Evolutionary conservation across 2,888 invertebrate genomes (phyloP).

Genomic region (Invenusta paracnida): DNA sequence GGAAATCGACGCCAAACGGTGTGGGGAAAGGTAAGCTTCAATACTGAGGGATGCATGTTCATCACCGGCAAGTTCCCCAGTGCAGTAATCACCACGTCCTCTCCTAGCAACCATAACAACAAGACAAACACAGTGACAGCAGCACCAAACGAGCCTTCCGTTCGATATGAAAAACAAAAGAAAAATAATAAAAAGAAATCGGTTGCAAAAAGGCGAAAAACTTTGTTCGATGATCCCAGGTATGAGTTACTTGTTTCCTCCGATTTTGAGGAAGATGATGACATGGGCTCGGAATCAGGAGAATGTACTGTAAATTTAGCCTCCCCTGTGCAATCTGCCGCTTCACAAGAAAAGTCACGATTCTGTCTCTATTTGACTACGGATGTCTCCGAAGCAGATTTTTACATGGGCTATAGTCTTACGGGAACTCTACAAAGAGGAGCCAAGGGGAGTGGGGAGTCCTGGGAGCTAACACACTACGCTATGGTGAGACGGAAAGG

Average conservation of each 20-base stretch:
- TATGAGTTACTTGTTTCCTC: not conserved
- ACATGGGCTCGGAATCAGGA: not conserved
- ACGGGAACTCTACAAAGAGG: slow-evolving; percentile 78
- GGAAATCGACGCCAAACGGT: not conserved
- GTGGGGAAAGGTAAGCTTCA: not conserved
- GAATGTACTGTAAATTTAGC: not conserved
- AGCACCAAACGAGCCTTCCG: not conserved
- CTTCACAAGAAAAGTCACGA: too few species aligned
- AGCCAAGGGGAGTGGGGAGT: slow-evolving; percentile 67
- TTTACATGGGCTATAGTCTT: slow-evolving; percentile 83
- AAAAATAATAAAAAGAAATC: too few species aligned
- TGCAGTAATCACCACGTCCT: too few species aligned
- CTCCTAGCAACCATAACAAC: too few species aligned
- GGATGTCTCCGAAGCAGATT: slow-evolving; percentile 77
- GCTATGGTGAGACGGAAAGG: slow-evolving; percentile 78
- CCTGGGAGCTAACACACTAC: slow-evolving; percentile 79
- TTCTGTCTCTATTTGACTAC: slow-evolving; percentile 71
- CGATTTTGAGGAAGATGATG: not conserved
- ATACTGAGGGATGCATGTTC: not conserved
- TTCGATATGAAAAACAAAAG: not conserved
- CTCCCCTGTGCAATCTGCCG: not conserved
- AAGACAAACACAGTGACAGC: not conserved
- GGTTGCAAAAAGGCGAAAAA: not conserved
- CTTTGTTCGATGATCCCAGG: not conserved
- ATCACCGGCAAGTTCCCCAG: not conserved